phyloP scores from a whole-genome alignment of 2,113 vertebrate genomes.

The Petrocephalus microphthalmus region DNA sequence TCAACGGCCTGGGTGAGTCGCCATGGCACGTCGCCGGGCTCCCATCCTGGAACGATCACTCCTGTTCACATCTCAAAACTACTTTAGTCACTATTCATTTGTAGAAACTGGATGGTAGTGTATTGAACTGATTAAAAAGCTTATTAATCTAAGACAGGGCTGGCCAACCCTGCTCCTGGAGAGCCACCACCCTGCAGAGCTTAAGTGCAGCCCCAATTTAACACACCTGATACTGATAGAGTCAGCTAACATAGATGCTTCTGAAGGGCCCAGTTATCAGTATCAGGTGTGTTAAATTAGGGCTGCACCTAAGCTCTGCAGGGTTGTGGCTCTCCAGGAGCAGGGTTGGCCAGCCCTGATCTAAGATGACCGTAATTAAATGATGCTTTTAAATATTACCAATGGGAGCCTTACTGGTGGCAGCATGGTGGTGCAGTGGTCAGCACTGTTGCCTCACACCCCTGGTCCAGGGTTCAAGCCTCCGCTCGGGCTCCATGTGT shows the following conservation, averaged over 20 bases:
- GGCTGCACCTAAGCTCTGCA: too few relatives aligned
- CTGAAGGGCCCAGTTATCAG: too few relatives aligned
- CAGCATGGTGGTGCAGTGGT: too few relatives aligned
- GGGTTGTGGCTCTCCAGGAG: too few relatives aligned
- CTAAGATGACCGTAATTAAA: background rate
- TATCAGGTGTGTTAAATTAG: too few relatives aligned
- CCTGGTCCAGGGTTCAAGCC: background rate
- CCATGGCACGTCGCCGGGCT: conserved; percentile 12
- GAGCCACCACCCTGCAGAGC: too few relatives aligned
- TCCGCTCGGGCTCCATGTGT: background rate
- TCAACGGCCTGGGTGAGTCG: conserved; percentile 82
- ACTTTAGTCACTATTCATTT: background rate
- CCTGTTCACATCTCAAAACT: background rate
- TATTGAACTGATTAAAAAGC: background rate
- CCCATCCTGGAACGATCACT: background rate
- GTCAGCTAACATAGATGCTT: too few relatives aligned
- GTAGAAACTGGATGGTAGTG: background rate
- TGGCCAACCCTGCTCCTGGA: too few relatives aligned
- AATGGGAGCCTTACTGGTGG: background rate
- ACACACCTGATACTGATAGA: too few relatives aligned
- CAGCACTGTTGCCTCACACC: too few relatives aligned
- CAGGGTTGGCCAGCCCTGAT: too few relatives aligned
- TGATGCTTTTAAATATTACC: background rate
- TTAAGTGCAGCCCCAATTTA: too few relatives aligned
- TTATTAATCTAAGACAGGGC: background rate